Base-by-base conservation (phyloP, 1,140 invertebrate genomes). In the Diabrotica undecimpunctata region DNA sequence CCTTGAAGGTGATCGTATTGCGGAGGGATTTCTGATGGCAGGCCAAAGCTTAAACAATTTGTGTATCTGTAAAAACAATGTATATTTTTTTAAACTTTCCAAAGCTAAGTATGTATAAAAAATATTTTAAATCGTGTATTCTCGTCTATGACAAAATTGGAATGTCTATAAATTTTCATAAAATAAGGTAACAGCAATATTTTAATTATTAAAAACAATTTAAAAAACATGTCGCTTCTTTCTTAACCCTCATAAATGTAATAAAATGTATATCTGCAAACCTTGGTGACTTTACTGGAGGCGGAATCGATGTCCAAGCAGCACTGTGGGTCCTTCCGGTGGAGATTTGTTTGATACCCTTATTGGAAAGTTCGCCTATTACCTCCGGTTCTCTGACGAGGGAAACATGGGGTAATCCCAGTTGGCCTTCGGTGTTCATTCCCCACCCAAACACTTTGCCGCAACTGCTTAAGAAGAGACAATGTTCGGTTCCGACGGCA, bases 361-460 rank as follows among this genome's bases (percentile, higher is more conserved):
- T 84, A 12, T 83, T 81, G n/a, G 77, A 81, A 5, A 89, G 75
- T 25, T 79, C 77, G 5, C 80, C 65, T 46, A 88, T 81, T 5
- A 83, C 75, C 66, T 84, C 80, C 9, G 87, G 87, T 69, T 87
- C 84, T 65, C 83, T 75, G 0, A 87, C 79, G 9, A 79, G 61
- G 12, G 82, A 81, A 14, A 81, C 80, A 71, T 87, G 84, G 0
- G 85, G 83, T 0, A 88, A 72, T 2, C 87, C 87, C 5, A 88
- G 79, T 69, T 88, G 87, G 9, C 85, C 85, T 70, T 88, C 86
- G 62, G 79, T 79, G 74, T 88, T 89, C 74, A 81, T 83, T 8
- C 87, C 87, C 88, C 88, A 89, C 4, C 82, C 86, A 75, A 82
- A 86, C 0, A 89, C 85, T 70, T 87, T 83, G 38, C 86, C 85